Percentiles rank a stretch among this genome's conserved stretches.
Evolutionary conservation across 2,113 vertebrate genomes (phyloP).

Genomic region (Camarhynchus parvulus): DNA sequence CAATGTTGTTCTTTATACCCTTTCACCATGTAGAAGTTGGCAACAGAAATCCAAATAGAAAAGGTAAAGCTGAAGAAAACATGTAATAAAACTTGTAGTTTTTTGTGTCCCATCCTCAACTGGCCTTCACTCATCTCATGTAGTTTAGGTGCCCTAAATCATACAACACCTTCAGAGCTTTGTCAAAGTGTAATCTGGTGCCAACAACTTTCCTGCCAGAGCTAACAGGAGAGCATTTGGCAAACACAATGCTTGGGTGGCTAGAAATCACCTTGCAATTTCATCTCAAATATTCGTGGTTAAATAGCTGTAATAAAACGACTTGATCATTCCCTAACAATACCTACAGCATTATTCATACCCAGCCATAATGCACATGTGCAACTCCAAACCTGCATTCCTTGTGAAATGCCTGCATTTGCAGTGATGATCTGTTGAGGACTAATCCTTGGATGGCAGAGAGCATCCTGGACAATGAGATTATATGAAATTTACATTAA

Average conservation of each 20-base stretch:
- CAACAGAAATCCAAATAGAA: not conserved
- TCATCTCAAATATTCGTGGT: not conserved
- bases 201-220: not conserved
- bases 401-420: not conserved
- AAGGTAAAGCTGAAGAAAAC: not conserved
- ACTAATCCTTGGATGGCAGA: not conserved
- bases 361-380: not conserved
- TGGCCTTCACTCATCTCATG: not conserved
- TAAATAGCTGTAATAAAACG: not conserved
- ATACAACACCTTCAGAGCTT: not conserved
- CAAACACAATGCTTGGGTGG: not conserved
- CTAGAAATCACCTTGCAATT: not conserved
- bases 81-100: not conserved
- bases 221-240: not conserved
- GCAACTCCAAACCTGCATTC: not conserved
- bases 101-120: not conserved
- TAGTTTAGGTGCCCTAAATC: not conserved
- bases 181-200: not conserved
- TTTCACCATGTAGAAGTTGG: not conserved
- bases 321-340: not conserved
- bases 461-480: not conserved
- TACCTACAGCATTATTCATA: not conserved
- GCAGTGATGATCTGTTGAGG: not conserved
- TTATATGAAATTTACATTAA: constrained; percentile 2
- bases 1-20: not conserved